Evolutionary conservation across 1,140 invertebrate genomes (phyloP), one percentile per base, ranked within the genome.

Genomic region (Charaxes varanes): DNA sequence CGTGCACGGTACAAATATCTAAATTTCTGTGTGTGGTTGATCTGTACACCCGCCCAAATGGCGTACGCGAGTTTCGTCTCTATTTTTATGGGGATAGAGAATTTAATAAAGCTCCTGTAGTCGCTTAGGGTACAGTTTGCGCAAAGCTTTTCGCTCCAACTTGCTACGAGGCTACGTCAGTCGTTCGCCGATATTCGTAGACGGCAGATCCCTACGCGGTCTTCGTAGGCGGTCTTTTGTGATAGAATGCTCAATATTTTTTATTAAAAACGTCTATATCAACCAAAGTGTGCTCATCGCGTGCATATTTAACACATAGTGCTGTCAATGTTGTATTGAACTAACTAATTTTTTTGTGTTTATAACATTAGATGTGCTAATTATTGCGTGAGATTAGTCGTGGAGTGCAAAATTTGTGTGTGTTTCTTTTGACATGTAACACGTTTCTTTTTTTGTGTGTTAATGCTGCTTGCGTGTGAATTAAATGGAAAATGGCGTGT

Each of bases 71-170:
- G 11, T 19, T 19, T 35, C 15, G 6, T 33, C 5, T 6, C 1
- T 12, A 37, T 16, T 14, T 26, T 38, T 16, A 16, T 27, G 2
- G 4, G 2, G 17, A 26, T 34, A 24, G 34, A 41, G 28, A 34
- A 11, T 4, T 17, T 17, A 14, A 26, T n/a, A 18, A 31, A 12
- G n/a, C 7, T 37, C 10, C 12, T n/a, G n/a, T n/a, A n/a, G 33
- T 41, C 23, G 44, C 41, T 22, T 26, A 33, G 23, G 22, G 53
- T 44, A 38, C 45, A 34, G 38, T 53, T 52, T 71, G 70, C 70
- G 64, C 70, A 70, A 62, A 62, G 38, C 55, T 43, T 60, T 71
- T 69, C 57, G 62, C 57, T 62, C 60, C 63, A 68, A 68, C 51
- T 53, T 41, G 38, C 31, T 45, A 50, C 47, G 41, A 35, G 41